Evolutionary conservation across 2,888 invertebrate genomes (phyloP).

Genomic region (Mythimna vitellina): DNA sequence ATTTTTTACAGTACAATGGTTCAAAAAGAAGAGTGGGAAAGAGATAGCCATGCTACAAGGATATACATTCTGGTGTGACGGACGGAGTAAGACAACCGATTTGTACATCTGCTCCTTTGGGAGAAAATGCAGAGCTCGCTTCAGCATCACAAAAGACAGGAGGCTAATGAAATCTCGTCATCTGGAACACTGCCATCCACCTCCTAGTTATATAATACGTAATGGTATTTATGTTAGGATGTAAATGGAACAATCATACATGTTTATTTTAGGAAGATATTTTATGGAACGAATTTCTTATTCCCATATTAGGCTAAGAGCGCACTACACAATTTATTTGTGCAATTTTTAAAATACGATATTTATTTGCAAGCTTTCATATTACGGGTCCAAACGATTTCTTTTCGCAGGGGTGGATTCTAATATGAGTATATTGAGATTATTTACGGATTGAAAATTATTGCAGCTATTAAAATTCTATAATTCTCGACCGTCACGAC

Average conservation of each 20-base stretch:
- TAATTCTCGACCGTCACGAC: not conserved
- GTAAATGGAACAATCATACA: not conserved
- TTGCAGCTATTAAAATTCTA: no score
- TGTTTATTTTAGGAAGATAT: not conserved
- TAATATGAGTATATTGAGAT: no score
- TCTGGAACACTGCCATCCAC: slow-evolving; percentile 23
- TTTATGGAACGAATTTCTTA: not conserved
- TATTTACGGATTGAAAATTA: no score
- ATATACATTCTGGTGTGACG: slow-evolving; percentile 68
- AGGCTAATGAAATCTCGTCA: slow-evolving; percentile 26
- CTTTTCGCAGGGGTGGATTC: no score
- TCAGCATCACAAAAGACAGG: slow-evolving; percentile 41
- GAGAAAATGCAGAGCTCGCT: slow-evolving; percentile 36
- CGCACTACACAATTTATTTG: not conserved
- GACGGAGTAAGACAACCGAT: slow-evolving; percentile 26
- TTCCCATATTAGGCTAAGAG: not conserved
- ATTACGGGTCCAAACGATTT: no score
- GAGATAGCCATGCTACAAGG: slow-evolving; percentile 67
- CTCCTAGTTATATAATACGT: slow-evolving; percentile 36
- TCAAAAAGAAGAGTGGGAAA: slow-evolving; percentile 63
- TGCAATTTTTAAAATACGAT: no score
- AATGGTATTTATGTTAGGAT: slow-evolving; percentile 30
- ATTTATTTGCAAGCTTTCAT: no score
- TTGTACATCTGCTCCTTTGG: slow-evolving; percentile 36
- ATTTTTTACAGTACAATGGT: slow-evolving; percentile 25